Percentiles rank a stretch among this genome's conserved stretches.
phyloP scores from a whole-genome alignment of 2,888 invertebrate species.

The Lasioglossum calceatum region DNA sequence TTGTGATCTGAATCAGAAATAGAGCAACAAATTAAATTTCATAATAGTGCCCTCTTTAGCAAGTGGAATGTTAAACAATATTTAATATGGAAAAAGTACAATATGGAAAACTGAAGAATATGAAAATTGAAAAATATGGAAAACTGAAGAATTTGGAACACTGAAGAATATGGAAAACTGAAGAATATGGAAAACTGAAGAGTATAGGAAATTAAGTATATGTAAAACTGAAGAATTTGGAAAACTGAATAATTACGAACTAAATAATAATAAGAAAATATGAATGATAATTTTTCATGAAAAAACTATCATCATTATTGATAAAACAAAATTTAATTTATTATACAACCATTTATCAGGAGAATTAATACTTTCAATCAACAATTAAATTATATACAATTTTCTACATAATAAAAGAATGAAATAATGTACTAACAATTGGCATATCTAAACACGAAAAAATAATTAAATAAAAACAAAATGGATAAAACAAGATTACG shows the following conservation, averaged over 20 bases:
- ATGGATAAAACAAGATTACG: neutral
- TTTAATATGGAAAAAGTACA: neutral
- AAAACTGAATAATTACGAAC: neutral
- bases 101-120: neutral
- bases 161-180: too few relatives aligned
- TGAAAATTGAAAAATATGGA: neutral
- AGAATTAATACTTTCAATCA: neutral
- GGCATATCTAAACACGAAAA: too few relatives aligned
- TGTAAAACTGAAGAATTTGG: neutral
- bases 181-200: neutral
- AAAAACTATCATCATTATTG: neutral
- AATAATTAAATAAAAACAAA: too few relatives aligned
- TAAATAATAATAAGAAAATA: neutral
- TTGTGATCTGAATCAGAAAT: constrained; percentile 22
- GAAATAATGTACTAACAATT: neutral
- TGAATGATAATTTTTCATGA: neutral
- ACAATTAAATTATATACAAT: neutral
- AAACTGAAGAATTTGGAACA: too few relatives aligned
- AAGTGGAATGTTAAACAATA: neutral
- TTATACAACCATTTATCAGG: neutral
- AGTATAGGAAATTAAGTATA: neutral
- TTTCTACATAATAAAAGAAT: neutral
- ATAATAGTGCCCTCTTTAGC: neutral
- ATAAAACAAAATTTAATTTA: neutral
- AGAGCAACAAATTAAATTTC: neutral